phyloP scores from a whole-genome alignment of 2,888 invertebrate species.

The Athalia rosae region DNA sequence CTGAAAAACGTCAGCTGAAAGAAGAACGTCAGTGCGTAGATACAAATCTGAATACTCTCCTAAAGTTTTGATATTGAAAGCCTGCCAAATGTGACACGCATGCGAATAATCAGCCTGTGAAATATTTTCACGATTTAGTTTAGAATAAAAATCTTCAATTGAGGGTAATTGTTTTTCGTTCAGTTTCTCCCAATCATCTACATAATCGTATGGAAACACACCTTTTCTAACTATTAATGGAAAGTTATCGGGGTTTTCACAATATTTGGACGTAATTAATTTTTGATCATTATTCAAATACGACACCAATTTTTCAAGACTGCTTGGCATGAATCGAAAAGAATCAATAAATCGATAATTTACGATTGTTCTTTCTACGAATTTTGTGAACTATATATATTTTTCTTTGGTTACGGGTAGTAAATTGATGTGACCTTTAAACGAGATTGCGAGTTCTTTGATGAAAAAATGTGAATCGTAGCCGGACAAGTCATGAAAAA shows the following conservation, averaged over 20 bases:
- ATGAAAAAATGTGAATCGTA: slow-evolving; percentile 60
- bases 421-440: slow-evolving; percentile 51
- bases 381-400: slow-evolving; percentile 62
- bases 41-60: slow-evolving; percentile 61
- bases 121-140: slow-evolving; percentile 36
- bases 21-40: slow-evolving; percentile 58
- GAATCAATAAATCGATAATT: slow-evolving; percentile 57
- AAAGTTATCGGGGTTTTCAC: no score
- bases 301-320: slow-evolving; percentile 58
- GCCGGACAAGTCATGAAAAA: slow-evolving; percentile 59
- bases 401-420: slow-evolving; percentile 55
- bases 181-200: slow-evolving; percentile 7
- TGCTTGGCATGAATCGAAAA: slow-evolving; percentile 60
- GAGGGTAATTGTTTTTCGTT: slow-evolving; percentile 1
- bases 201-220: slow-evolving; percentile 8
- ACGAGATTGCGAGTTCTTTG: slow-evolving; percentile 51
- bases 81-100: slow-evolving; percentile 57
- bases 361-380: slow-evolving; percentile 46
- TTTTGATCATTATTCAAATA: slow-evolving; percentile 4
- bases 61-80: slow-evolving; percentile 56
- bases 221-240: not conserved
- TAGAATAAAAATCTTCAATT: slow-evolving; percentile 11
- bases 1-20: slow-evolving; percentile 63
- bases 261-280: no score
- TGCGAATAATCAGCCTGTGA: slow-evolving; percentile 23